These are phyloP conservation scores for Drosophila athabasca DNA, from an alignment of 1,140 invertebrate genomes.

Conservation along the genomic window DNA sequence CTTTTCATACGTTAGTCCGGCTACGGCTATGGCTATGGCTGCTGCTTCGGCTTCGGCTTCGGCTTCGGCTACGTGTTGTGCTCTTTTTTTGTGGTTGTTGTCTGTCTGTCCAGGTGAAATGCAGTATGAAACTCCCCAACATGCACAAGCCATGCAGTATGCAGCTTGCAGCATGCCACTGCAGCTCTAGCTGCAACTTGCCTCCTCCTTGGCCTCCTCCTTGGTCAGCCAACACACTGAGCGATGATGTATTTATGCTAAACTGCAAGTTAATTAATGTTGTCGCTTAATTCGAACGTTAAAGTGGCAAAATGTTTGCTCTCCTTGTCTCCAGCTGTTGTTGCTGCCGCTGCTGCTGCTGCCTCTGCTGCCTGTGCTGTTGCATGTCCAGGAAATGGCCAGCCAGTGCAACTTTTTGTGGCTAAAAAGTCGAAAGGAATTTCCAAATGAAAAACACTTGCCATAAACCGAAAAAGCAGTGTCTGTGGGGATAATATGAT, in stretches of 20 bases:
- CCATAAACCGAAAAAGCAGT: too few species aligned
- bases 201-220: background rate
- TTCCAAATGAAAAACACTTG: too few species aligned
- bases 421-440: conserved; percentile 3
- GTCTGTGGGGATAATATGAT: too few species aligned
- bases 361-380: conserved; percentile 28
- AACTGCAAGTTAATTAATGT: conserved; percentile 79
- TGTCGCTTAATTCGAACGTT: conserved; percentile 72
- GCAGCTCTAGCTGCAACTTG: conserved; percentile 8
- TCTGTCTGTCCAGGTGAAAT: conserved; percentile 70
- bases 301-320: conserved; percentile 72
- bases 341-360: conserved; percentile 31
- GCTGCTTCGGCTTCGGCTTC: too few species aligned
- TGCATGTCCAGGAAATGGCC: conserved; percentile 56
- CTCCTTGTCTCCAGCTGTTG: conserved; percentile 43
- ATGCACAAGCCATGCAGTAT: conserved; percentile 8
- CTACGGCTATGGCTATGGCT: background rate
- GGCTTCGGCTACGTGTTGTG: too few species aligned
- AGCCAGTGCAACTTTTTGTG: background rate
- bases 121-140: conserved; percentile 15
- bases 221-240: conserved; percentile 44
- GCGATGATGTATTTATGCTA: conserved; percentile 81
- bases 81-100: too few species aligned
- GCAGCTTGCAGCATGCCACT: conserved; percentile 19
- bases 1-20: conserved; percentile 65